These are phyloP conservation scores for Drosophila burlai DNA, from an alignment of 1,140 invertebrate species.

Conservation along the genomic window DNA sequence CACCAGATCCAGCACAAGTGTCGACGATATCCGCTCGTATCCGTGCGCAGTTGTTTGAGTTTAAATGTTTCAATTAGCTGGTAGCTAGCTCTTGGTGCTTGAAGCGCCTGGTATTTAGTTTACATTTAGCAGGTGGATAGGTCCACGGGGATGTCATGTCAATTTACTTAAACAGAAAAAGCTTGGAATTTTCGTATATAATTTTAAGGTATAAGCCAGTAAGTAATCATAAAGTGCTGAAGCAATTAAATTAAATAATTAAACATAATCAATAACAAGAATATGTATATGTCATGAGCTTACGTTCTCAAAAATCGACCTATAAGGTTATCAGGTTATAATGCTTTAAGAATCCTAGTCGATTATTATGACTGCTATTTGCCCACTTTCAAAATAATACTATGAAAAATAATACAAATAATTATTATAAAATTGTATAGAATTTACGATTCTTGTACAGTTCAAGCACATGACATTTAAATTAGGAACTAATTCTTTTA, in stretches of 20 bases:
- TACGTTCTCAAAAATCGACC: not conserved
- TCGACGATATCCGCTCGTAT: constrained; percentile 9
- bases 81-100: not conserved
- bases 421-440: not conserved
- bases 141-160: not conserved
- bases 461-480: not conserved
- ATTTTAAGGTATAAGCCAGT: not conserved
- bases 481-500: not conserved
- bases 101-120: constrained; percentile 10
- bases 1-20: constrained; percentile 30
- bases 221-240: too few relatives aligned
- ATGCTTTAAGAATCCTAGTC: not conserved
- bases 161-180: not conserved
- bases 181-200: not conserved
- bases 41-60: constrained; percentile 30
- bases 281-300: not conserved
- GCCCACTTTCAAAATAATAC: not conserved
- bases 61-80: constrained; percentile 51
- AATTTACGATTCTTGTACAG: too few relatives aligned
- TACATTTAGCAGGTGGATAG: not conserved
- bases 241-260: not conserved
- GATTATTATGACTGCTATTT: not conserved
- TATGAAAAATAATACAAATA: not conserved
- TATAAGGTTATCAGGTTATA: not conserved
- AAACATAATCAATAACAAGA: not conserved